Base-by-base conservation (phyloP, 2,888 invertebrate species). In the Philhelius pedissequus region DNA sequence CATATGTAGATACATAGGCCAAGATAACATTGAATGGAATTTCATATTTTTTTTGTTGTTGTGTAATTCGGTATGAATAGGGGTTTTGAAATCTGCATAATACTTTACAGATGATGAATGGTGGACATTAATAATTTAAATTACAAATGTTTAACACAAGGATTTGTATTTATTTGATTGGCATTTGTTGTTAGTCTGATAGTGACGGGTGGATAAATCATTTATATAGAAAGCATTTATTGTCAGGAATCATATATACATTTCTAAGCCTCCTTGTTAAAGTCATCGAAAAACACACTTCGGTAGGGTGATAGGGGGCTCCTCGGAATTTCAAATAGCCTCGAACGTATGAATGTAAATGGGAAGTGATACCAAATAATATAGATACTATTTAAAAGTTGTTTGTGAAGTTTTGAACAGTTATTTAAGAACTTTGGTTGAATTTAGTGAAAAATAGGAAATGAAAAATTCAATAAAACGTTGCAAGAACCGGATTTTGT, bases 111-210 rank as follows among this genome's bases (percentile, higher is more conserved):
- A 62, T 62, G 62, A 62, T 62, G 20, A 62, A 62, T 62, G 30
- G 27, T 9, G 7, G 45, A 62, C 30, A 62, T 62, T 30, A 43
- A 62, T 45, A 62, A 62, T 62, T 27, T 18, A 25, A 62, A 60
- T 40, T 62, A 43, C 30, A 30, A 18, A 30, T 45, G 62, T 20
- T 45, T 15, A 30, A 45, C 45, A 62, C 13, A 45, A 45, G 45
- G 62, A 45, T 43, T 56, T 56, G 32, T 20, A 56, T 62, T n/a
- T 43, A 20, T 62, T 20, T 30, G 27, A 38, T 62, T 13, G 62
- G 62, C 35, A 56, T n/a, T 43, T 62, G 15, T 45, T 45, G 43
- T 20, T 32, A 30, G 25, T 4, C 45, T 62, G 62, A 62, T 45
- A 30, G 18, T 62, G 45, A 43, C n/a, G 18, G 27, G 45, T 62